A percentile compares a stretch with the other conserved stretches of the same genome.
phyloP scores from a whole-genome alignment of 2,113 vertebrate species.

The Nibea coibor region DNA sequence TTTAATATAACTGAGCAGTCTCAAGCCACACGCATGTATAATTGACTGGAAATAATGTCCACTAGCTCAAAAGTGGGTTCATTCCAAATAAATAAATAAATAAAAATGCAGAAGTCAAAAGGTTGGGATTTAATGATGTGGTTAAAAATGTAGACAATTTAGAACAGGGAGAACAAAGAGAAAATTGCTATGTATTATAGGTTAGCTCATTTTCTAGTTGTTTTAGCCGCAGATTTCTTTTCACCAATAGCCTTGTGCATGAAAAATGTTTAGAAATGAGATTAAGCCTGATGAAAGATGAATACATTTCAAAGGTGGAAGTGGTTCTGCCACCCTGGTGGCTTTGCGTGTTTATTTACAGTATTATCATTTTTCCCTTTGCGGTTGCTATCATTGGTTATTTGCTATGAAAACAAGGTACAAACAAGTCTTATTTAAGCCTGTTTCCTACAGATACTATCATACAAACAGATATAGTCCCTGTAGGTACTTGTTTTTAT shows the following conservation, averaged over 20 bases:
- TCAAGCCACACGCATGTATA: conserved; percentile 3
- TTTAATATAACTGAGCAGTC: conserved; percentile 10
- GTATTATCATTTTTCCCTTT: too few relatives aligned
- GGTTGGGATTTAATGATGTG: conserved; percentile 40
- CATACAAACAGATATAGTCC: too few relatives aligned
- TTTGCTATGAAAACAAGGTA: too few relatives aligned
- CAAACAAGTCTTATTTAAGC: too few relatives aligned
- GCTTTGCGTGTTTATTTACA: too few relatives aligned
- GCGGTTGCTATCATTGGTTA: too few relatives aligned
- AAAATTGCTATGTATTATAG: neutral
- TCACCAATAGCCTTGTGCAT: neutral
- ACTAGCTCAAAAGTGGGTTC: neutral
- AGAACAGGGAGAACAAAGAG: neutral
- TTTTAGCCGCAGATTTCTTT: neutral
- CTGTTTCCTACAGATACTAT: too few relatives aligned
- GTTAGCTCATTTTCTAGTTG: neutral
- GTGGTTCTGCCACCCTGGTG: too few relatives aligned
- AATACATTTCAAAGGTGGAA: conserved; percentile 16
- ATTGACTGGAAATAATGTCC: neutral
- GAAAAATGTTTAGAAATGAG: conserved; percentile 11
- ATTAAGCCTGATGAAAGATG: neutral
- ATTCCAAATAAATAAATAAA: too few relatives aligned
- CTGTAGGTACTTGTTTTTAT: too few relatives aligned
- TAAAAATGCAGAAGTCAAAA: conserved; percentile 9
- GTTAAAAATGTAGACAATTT: conserved; percentile 7